Conservation (phyloP, 2,888 invertebrate genomes). For the Sphecodes monilicornis region DNA sequence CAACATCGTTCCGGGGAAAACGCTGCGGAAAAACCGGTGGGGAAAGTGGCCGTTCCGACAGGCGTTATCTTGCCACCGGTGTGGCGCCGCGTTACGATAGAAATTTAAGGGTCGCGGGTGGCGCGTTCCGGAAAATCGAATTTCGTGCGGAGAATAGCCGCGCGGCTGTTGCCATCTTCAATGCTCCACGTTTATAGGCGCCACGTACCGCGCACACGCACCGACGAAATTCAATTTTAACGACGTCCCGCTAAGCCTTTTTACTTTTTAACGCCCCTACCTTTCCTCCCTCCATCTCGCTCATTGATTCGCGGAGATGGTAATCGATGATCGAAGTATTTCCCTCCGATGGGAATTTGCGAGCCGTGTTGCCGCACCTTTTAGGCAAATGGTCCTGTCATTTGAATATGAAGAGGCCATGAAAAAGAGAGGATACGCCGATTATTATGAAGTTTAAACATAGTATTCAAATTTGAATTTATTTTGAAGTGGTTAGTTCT, state of each 20-base stretch:
- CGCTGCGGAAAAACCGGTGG: constrained; percentile 35
- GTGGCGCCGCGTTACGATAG: constrained; percentile 57
- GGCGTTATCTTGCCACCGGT: constrained; percentile 52
- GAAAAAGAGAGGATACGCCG: background rate
- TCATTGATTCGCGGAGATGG: background rate
- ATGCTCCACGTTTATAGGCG: background rate
- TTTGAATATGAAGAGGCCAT: background rate
- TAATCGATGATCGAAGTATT: background rate
- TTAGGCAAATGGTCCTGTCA: background rate
- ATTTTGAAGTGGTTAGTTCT: too few species aligned
- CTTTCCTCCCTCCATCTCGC: background rate
- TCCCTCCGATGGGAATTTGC: background rate
- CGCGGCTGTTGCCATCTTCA: constrained; percentile 26
- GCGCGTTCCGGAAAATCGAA: constrained; percentile 54
- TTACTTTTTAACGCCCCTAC: background rate
- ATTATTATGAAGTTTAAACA: background rate
- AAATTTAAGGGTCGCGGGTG: constrained; percentile 59
- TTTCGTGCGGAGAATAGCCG: constrained; percentile 41
- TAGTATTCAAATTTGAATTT: background rate
- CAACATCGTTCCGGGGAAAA: constrained; percentile 52
- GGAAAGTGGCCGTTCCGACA: constrained; percentile 67
- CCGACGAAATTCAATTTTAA: constrained; percentile 22
- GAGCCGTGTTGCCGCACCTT: background rate
- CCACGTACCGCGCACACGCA: background rate
- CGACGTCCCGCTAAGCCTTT: background rate